Evolutionary conservation across 1,140 invertebrate genomes (phyloP).

Genomic region (Cryptotermes secundus): DNA sequence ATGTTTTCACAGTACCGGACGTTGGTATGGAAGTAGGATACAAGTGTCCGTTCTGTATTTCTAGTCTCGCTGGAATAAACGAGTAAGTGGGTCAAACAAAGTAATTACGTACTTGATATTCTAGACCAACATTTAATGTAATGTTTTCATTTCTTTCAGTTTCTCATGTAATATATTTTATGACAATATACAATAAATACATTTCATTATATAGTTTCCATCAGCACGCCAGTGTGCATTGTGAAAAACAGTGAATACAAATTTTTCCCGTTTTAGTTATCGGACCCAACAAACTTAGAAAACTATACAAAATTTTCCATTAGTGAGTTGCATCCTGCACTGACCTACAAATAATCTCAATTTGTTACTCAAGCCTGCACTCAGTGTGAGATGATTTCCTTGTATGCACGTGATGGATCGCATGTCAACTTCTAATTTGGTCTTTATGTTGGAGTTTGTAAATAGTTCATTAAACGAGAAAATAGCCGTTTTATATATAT

Average conservation of each 20-base stretch:
- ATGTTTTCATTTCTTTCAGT: neutral
- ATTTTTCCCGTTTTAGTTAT: neutral
- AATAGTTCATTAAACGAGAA: too few relatives aligned
- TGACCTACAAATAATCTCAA: neutral
- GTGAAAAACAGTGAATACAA: neutral
- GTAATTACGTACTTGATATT: neutral
- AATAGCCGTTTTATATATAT: too few relatives aligned
- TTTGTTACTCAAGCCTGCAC: too few relatives aligned
- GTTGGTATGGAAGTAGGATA: too few relatives aligned
- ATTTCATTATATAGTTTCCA: neutral
- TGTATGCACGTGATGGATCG: too few relatives aligned
- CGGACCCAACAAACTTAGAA: neutral
- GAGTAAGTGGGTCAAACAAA: neutral
- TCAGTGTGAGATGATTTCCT: too few relatives aligned
- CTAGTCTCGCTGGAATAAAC: too few relatives aligned
- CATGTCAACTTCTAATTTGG: too few relatives aligned
- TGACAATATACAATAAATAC: constrained; percentile 11
- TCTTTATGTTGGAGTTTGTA: too few relatives aligned
- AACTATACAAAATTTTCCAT: neutral
- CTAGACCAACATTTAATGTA: neutral
- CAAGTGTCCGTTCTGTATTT: too few relatives aligned
- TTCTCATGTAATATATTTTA: constrained; percentile 15
- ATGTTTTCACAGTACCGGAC: too few relatives aligned
- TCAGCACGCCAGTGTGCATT: neutral
- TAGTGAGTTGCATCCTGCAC: neutral